Conservation (phyloP, 30 jellyfish, hydroid and myxozoan species). For the Chrysaora quinquecirrha region DNA sequence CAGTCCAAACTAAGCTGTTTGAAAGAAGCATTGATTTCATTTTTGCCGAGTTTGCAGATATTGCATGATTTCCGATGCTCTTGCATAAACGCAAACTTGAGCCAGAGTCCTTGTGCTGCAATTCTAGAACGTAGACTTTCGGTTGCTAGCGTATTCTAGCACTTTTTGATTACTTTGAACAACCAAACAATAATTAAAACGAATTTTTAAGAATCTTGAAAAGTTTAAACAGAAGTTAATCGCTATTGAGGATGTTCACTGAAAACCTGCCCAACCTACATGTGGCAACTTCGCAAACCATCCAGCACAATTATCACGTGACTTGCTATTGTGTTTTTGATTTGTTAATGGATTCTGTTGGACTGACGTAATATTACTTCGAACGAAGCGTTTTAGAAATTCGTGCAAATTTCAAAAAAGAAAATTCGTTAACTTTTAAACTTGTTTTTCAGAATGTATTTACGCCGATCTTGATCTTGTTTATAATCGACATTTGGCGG, state of each 20-base stretch:
- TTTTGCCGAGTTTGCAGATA: no score
- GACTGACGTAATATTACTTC: conserved; percentile 64
- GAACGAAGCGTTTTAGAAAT: conserved; percentile 50
- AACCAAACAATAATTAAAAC: no score
- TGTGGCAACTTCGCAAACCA: conserved; percentile 70
- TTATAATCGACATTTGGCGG: neutral
- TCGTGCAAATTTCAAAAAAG: conserved; percentile 21
- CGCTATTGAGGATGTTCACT: conserved; percentile 48
- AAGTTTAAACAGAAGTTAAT: conserved; percentile 52
- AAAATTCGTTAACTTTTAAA: neutral
- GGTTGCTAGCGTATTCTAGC: no score
- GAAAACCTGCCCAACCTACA: conserved; percentile 48
- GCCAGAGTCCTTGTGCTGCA: no score
- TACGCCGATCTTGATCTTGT: neutral
- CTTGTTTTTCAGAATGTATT: conserved; percentile 1
- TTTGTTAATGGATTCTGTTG: conserved; percentile 57
- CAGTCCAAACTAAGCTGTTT: no score
- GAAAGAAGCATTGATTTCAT: no score
- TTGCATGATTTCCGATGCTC: no score
- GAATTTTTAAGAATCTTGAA: no score
- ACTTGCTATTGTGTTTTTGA: conserved; percentile 34
- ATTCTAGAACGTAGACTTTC: no score
- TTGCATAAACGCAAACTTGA: no score
- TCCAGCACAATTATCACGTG: conserved; percentile 68
- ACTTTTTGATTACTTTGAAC: no score